phyloP scores from a whole-genome alignment of 2,888 invertebrate species.

The Acronicta leporina region DNA sequence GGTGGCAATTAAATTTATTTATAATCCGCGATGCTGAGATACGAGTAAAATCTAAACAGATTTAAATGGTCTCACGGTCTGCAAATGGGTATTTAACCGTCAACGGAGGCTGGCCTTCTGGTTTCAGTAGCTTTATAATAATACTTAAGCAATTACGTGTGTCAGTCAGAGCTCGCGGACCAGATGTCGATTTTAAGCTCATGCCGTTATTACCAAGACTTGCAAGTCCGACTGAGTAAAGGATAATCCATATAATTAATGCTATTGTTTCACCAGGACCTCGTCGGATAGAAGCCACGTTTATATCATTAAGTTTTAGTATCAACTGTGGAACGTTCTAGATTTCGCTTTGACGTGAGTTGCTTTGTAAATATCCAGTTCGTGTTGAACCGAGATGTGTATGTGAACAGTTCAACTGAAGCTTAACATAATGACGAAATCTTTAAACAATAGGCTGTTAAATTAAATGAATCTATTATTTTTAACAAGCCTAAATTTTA shows the following conservation, averaged over 20 bases:
- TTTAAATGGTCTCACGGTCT: conserved; percentile 68
- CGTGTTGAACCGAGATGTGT: conserved; percentile 24
- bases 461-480: conserved; percentile 30
- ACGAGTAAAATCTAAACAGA: conserved; percentile 46
- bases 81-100: conserved; percentile 62
- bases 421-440: conserved; percentile 29
- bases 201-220: conserved; percentile 72
- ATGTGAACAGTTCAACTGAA: conserved; percentile 18
- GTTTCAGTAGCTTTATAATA: conserved; percentile 82
- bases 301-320: conserved; percentile 58
- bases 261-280: conserved; percentile 66
- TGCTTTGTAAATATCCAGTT: conserved; percentile 18
- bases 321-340: conserved; percentile 48
- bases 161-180: conserved; percentile 68
- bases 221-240: conserved; percentile 59
- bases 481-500: too few species aligned
- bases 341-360: conserved; percentile 29
- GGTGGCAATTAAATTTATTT: conserved; percentile 49
- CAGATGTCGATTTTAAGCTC: conserved; percentile 75
- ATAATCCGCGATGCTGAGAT: conserved; percentile 35
- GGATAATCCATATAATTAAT: conserved; percentile 74
- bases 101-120: conserved; percentile 67
- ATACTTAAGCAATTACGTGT: conserved; percentile 74
- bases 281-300: conserved; percentile 45
- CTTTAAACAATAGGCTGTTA: conserved; percentile 43